Evolutionary conservation across 2,797 vertebrate genomes (phyloP).

Genomic region (Hyperoplus immaculatus): DNA sequence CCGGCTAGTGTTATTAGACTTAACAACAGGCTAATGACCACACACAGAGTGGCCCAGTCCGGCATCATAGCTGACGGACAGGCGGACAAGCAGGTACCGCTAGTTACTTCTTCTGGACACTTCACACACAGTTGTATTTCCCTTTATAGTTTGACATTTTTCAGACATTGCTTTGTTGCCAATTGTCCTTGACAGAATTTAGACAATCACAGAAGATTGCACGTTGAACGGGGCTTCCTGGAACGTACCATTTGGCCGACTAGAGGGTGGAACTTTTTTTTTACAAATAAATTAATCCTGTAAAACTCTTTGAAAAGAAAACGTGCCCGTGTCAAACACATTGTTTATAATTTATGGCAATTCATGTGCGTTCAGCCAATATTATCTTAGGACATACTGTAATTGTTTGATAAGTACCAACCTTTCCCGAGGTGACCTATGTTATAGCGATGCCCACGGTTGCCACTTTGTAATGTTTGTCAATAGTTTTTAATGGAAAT

Average conservation of each 20-base stretch:
- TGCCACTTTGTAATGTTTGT: neutral
- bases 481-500: neutral
- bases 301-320: neutral
- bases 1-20: conserved; percentile 84
- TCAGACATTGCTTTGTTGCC: neutral
- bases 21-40: conserved; percentile 80
- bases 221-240: conserved; percentile 65
- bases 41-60: conserved; percentile 87
- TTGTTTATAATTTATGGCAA: neutral
- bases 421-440: neutral
- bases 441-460: neutral
- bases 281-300: neutral
- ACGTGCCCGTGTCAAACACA: neutral
- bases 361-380: neutral
- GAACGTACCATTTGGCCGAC: conserved; percentile 65
- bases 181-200: neutral
- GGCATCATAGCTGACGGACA: conserved; percentile 76
- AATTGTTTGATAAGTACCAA: neutral
- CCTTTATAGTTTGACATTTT: neutral
- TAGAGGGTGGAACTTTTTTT: neutral
- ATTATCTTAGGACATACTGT: neutral
- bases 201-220: neutral
- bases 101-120: neutral
- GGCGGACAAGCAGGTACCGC: neutral
- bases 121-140: neutral